Conservation (phyloP, 1,140 invertebrate genomes). For the Sinonovacula constricta region DNA sequence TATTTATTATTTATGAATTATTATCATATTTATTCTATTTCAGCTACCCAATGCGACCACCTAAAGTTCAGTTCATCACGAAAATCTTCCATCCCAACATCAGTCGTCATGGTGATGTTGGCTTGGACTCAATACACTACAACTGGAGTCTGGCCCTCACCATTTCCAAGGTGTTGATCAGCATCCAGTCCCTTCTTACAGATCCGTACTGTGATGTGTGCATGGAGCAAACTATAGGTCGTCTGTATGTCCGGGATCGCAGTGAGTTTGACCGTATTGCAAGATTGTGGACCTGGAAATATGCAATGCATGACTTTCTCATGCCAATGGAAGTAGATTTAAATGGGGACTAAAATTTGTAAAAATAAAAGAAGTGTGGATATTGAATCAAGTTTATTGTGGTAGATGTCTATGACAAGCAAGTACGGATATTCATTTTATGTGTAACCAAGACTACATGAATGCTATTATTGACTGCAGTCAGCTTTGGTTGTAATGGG, state of each 20-base stretch:
- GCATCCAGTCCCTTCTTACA: slow-evolving; percentile 91
- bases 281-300: slow-evolving; percentile 93
- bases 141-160: slow-evolving; percentile 97
- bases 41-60: slow-evolving; percentile 95
- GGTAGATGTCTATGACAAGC: no score
- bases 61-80: slow-evolving; percentile 84
- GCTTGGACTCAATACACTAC: slow-evolving; percentile 96
- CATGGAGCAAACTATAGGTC: slow-evolving; percentile 93
- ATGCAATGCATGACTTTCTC: slow-evolving; percentile 90
- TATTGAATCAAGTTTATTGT: no score
- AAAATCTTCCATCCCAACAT: slow-evolving; percentile 97
- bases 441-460: no score
- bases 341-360: no score
- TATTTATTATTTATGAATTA: no score
- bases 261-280: slow-evolving; percentile 90
- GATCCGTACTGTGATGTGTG: slow-evolving; percentile 94
- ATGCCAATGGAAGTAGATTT: slow-evolving; percentile 71
- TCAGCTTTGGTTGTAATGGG: no score
- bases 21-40: slow-evolving; percentile 56
- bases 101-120: slow-evolving; percentile 96
- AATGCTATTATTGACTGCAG: no score
- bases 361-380: no score
- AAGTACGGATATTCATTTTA: no score
- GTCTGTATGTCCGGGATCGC: slow-evolving; percentile 88
- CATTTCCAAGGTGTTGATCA: slow-evolving; percentile 86